phyloP scores from a whole-genome alignment of 2,797 vertebrate genomes.

The Cuniculus paca region DNA sequence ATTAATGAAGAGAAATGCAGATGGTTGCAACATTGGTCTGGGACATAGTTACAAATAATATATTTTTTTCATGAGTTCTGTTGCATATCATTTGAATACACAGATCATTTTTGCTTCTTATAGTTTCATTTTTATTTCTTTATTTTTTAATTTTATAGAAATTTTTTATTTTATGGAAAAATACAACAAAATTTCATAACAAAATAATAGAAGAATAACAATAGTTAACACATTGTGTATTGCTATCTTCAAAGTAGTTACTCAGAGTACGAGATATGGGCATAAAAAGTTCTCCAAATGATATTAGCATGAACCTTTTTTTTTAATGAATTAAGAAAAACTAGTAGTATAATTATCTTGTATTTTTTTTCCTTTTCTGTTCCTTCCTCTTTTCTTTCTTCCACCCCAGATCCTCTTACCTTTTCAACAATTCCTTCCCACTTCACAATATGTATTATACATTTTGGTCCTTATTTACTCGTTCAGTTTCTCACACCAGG shows the following conservation, averaged over 20 bases:
- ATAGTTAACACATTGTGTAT: not conserved
- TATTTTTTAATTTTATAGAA: not conserved
- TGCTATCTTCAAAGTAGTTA: not conserved
- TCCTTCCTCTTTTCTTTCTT: not conserved
- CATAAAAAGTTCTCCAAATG: not conserved
- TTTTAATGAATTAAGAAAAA: not conserved
- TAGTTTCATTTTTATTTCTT: not conserved
- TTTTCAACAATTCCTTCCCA: not conserved
- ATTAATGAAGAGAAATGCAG: not conserved
- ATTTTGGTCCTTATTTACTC: not conserved
- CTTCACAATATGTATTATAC: not conserved
- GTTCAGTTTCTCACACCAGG: not conserved
- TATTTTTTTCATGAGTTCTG: constrained; percentile 20
- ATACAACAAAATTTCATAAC: not conserved
- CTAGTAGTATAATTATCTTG: not conserved
- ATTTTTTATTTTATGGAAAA: not conserved
- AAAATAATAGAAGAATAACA: not conserved
- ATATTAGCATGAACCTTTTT: not conserved
- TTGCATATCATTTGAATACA: not conserved
- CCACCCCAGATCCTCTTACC: not conserved
- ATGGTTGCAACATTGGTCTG: constrained; percentile 24
- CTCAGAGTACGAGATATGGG: not conserved
- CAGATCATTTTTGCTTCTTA: constrained; percentile 1
- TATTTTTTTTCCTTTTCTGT: not conserved
- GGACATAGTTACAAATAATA: not conserved